phyloP scores from a whole-genome alignment of 2,113 vertebrate species.

The Chiloscyllium plagiosum region DNA sequence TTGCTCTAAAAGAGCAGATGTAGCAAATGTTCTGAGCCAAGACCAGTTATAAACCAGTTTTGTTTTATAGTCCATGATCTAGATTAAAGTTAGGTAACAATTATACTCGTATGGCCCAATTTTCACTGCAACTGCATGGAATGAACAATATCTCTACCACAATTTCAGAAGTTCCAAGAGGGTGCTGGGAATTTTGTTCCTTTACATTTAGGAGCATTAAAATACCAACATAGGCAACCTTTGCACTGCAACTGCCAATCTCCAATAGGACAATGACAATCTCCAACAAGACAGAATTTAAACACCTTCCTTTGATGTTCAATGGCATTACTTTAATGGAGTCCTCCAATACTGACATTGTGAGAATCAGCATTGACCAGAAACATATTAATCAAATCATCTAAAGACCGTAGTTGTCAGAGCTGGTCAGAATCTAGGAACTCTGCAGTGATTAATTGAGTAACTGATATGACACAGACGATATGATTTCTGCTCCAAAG shows the following conservation, averaged over 20 bases:
- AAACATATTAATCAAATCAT: background rate
- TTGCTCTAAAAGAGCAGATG: background rate
- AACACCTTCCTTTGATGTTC: background rate
- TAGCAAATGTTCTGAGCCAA: background rate
- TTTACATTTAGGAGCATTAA: background rate
- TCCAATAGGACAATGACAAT: too few relatives aligned
- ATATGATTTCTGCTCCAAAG: background rate
- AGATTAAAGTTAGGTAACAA: background rate
- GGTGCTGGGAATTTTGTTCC: background rate
- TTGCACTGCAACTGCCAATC: too few relatives aligned
- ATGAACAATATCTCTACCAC: background rate
- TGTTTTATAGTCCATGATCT: background rate
- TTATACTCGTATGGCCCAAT: background rate
- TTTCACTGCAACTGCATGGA: background rate
- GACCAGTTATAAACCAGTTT: background rate
- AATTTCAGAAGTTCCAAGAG: background rate
- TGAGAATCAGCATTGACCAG: background rate
- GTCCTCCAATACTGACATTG: background rate
- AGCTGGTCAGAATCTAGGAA: background rate
- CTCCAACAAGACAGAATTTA: background rate
- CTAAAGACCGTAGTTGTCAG: background rate
- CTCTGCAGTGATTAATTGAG: background rate
- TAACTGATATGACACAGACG: background rate
- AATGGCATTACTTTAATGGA: background rate
- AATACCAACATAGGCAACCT: too few relatives aligned